These are phyloP conservation scores for Corythoichthys haematopterus DNA, from an alignment of 2,113 vertebrate species.

Conservation along the genomic window DNA sequence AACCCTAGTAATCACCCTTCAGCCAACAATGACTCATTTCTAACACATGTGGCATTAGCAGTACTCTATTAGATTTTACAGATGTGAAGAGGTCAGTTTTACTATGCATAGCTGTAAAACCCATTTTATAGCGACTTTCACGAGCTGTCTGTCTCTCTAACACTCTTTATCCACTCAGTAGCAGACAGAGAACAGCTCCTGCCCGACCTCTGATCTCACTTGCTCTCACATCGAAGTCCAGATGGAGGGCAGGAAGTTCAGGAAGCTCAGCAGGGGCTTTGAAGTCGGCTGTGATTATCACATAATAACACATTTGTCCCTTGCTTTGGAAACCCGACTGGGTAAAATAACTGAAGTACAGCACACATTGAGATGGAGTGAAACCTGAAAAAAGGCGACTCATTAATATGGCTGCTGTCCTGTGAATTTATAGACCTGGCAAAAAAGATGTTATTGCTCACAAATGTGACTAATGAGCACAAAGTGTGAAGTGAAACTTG, in stretches of 20 bases:
- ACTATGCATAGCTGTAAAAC: slow-evolving; percentile 55
- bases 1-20: slow-evolving; percentile 10
- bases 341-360: slow-evolving; percentile 31
- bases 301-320: slow-evolving; percentile 41
- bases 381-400: slow-evolving; percentile 10
- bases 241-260: slow-evolving; percentile 53
- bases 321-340: slow-evolving; percentile 24
- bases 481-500: slow-evolving; percentile 62
- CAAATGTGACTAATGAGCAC: slow-evolving; percentile 61
- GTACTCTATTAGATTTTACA: slow-evolving; percentile 27
- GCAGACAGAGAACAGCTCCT: slow-evolving; percentile 43
- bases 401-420: slow-evolving; percentile 27
- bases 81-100: slow-evolving; percentile 44
- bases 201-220: slow-evolving; percentile 47
- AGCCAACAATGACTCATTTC: neutral
- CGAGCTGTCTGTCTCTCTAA: slow-evolving; percentile 40
- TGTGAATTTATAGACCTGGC: slow-evolving; percentile 36
- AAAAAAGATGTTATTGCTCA: slow-evolving; percentile 37
- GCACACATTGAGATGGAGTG: neutral
- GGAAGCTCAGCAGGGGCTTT: slow-evolving; percentile 42
- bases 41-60: slow-evolving; percentile 6
- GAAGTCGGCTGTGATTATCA: slow-evolving; percentile 52
- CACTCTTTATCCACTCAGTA: slow-evolving; percentile 59
- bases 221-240: slow-evolving; percentile 41
- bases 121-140: slow-evolving; percentile 61